Conservation (phyloP, 1,140 invertebrate species). For the Habropoda laboriosa region DNA sequence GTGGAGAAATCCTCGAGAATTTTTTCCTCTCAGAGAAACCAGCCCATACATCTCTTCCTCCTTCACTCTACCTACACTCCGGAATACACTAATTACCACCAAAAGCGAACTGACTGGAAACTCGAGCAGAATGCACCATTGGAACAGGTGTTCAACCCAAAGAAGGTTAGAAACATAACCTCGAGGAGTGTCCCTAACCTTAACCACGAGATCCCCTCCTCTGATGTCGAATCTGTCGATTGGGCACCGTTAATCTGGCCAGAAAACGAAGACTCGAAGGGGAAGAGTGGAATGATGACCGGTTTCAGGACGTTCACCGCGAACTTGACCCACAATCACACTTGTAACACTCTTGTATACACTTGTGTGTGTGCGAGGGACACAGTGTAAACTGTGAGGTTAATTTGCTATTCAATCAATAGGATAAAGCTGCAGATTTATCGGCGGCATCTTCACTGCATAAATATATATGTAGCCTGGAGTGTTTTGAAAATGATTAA, state of each 20-base stretch:
- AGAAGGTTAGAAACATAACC: no score
- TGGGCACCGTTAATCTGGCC: conserved; percentile 24
- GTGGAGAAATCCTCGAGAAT: no score
- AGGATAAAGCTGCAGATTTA: background rate
- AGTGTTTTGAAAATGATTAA: background rate
- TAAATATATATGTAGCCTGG: background rate
- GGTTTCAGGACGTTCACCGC: conserved; percentile 63
- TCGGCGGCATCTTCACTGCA: background rate
- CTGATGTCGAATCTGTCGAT: background rate
- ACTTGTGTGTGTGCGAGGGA: conserved; percentile 1
- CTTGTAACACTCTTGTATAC: no score
- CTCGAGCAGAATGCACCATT: no score
- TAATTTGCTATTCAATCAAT: background rate
- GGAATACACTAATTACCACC: no score
- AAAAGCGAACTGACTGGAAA: no score
- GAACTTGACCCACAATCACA: conserved; percentile 73
- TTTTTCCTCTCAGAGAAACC: no score
- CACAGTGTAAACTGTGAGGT: background rate
- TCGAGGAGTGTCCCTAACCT: background rate
- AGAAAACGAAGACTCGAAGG: background rate
- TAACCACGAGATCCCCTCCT: background rate
- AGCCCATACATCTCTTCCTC: no score
- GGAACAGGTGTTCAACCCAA: no score
- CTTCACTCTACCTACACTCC: no score
- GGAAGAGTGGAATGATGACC: background rate